Conservation (phyloP, 2,888 invertebrate genomes). For the Unio pictorum region DNA sequence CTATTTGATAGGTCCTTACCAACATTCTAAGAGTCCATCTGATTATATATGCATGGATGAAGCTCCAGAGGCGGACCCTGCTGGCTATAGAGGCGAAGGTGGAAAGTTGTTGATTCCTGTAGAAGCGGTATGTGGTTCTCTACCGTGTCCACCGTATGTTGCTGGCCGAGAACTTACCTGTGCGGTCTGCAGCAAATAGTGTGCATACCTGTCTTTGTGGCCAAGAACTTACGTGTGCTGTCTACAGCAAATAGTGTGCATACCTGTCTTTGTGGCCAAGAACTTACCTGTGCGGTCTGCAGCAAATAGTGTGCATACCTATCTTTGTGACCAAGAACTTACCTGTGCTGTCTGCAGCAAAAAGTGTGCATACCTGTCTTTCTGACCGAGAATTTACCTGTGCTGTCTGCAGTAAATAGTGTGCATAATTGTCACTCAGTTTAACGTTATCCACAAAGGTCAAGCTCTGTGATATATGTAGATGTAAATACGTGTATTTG, state of each 20-base stretch:
- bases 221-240: slow-evolving; percentile 29
- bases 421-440: too few relatives aligned
- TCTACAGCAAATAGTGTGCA: slow-evolving; percentile 23
- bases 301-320: slow-evolving; percentile 10
- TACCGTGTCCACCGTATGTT: slow-evolving; percentile 34
- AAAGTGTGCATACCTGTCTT: neutral
- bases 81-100: slow-evolving; percentile 20
- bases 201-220: neutral
- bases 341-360: slow-evolving; percentile 37
- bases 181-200: slow-evolving; percentile 31
- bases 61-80: slow-evolving; percentile 25
- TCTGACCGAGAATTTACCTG: slow-evolving; percentile 25
- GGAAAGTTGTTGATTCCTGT: slow-evolving; percentile 28
- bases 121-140: slow-evolving; percentile 27
- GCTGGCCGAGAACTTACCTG: slow-evolving; percentile 24
- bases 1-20: slow-evolving; percentile 21
- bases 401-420: slow-evolving; percentile 33
- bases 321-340: slow-evolving; percentile 19
- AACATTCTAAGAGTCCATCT: slow-evolving; percentile 1
- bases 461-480: too few relatives aligned
- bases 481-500: too few relatives aligned
- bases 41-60: slow-evolving; percentile 34
- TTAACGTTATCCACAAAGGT: too few relatives aligned
- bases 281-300: slow-evolving; percentile 36
- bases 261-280: slow-evolving; percentile 6